Evolutionary conservation across 2,888 invertebrate species (phyloP).

Genomic region (Synanthedon formicaeformis): DNA sequence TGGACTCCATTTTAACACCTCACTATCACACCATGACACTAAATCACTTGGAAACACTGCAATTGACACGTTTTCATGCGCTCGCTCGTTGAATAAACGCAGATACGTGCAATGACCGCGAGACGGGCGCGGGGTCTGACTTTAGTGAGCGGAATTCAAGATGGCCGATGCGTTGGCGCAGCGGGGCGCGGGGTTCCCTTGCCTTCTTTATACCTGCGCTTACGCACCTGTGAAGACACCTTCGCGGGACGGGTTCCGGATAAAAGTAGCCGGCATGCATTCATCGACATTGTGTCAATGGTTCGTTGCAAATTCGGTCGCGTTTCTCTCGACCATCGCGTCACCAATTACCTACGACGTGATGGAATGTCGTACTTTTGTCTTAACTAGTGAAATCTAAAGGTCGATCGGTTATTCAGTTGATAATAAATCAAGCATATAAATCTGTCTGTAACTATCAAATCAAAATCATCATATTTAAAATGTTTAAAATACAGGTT

Average conservation of each 20-base stretch:
- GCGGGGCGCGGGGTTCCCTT: slow-evolving; percentile 13
- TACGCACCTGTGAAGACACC: slow-evolving; percentile 58
- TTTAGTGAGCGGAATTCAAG: slow-evolving; percentile 63
- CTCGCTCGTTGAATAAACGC: background rate
- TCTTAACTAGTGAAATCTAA: slow-evolving; percentile 54
- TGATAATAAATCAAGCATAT: slow-evolving; percentile 22
- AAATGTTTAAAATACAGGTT: too few relatives aligned
- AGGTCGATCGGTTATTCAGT: slow-evolving; percentile 48
- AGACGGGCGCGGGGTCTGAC: slow-evolving; percentile 58
- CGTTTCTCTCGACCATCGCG: slow-evolving; percentile 51
- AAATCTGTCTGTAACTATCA: too few relatives aligned
- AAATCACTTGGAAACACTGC: slow-evolving; percentile 40
- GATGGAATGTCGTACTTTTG: slow-evolving; percentile 53
- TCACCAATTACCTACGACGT: slow-evolving; percentile 33
- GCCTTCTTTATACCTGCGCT: slow-evolving; percentile 39
- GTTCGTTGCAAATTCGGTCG: slow-evolving; percentile 62
- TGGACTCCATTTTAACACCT: slow-evolving; percentile 76
- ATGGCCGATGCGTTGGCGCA: slow-evolving; percentile 37
- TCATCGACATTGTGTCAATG: slow-evolving; percentile 66
- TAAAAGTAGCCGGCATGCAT: slow-evolving; percentile 36
- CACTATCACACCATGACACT: slow-evolving; percentile 65
- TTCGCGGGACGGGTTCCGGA: slow-evolving; percentile 17
- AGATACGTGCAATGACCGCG: slow-evolving; percentile 51
- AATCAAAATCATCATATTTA: too few relatives aligned
- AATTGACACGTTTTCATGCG: slow-evolving; percentile 21